These are phyloP conservation scores for Macropodus opercularis DNA, from an alignment of 2,797 vertebrate genomes.

Conservation along the genomic window DNA sequence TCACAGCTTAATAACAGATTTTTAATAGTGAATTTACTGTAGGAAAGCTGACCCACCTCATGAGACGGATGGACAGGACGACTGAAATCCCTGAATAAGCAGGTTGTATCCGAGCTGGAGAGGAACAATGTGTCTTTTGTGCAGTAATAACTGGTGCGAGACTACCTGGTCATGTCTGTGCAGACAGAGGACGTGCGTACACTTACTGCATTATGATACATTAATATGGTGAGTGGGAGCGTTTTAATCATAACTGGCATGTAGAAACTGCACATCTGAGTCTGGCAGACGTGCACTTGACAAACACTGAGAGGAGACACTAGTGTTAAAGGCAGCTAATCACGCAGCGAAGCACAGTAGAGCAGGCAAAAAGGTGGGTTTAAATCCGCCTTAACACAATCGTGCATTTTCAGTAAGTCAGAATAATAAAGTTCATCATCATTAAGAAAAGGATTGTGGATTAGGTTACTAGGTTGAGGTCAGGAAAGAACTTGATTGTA, in stretches of 20 bases:
- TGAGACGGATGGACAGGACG: conserved; percentile 33
- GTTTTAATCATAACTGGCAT: too few relatives aligned
- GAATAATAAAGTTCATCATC: neutral
- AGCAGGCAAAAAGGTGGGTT: neutral
- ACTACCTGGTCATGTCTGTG: conserved; percentile 4
- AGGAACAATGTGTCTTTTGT: conserved; percentile 32
- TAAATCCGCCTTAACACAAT: neutral
- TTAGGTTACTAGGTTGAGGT: too few relatives aligned
- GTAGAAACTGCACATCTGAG: too few relatives aligned
- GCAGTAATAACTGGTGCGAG: conserved; percentile 28
- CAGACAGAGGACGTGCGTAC: neutral
- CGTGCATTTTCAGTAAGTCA: neutral
- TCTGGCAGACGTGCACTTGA: too few relatives aligned
- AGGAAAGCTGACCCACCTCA: conserved; percentile 48
- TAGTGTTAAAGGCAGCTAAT: neutral
- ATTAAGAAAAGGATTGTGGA: neutral
- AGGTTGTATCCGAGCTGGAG: conserved; percentile 25
- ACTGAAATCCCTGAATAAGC: conserved; percentile 34
- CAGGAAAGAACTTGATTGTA: too few relatives aligned
- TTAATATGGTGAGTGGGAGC: neutral
- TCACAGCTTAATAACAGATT: conserved; percentile 59
- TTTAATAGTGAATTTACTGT: conserved; percentile 54
- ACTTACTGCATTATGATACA: neutral
- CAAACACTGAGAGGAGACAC: neutral
- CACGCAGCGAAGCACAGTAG: neutral